A percentile compares a stretch with the other conserved stretches of the same genome.
Evolutionary conservation across 2,888 invertebrate genomes (phyloP).

Genomic region (Lordiphosa andalusiaca): DNA sequence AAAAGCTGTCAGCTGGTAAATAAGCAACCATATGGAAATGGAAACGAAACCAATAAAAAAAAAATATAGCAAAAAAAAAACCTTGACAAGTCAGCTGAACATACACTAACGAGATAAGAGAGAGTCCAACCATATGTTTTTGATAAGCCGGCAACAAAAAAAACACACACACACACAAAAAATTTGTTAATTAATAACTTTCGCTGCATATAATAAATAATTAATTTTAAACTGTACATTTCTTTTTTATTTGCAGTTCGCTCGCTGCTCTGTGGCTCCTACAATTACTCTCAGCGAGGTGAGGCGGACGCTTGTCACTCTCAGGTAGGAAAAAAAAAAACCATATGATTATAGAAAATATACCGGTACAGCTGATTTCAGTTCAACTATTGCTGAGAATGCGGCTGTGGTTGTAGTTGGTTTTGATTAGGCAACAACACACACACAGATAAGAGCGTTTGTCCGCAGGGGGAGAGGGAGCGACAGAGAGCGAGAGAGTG

Average conservation of each 20-base stretch:
- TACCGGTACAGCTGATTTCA: conserved; percentile 75
- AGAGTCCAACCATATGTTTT: conserved; percentile 63
- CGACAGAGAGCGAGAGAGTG: not conserved
- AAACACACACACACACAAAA: not conserved
- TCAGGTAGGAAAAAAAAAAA: conserved; percentile 42
- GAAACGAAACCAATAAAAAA: not conserved
- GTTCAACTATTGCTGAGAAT: conserved; percentile 44
- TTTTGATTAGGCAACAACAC: conserved; percentile 45
- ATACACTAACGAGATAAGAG: conserved; percentile 45
- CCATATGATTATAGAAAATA: conserved; percentile 63
- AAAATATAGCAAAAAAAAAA: conserved; percentile 23
- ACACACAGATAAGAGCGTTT: conserved; percentile 10
- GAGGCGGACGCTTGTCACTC: conserved; percentile 10
- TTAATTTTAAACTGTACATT: conserved; percentile 54
- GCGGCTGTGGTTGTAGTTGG: conserved; percentile 5
- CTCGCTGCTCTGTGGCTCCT: not conserved
- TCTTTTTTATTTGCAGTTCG: conserved; percentile 12
- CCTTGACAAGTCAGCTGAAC: conserved; percentile 56
- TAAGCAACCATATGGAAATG: not conserved
- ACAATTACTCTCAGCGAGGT: not conserved
- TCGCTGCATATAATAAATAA: conserved; percentile 35
- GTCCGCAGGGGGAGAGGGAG: not conserved
- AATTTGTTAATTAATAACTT: conserved; percentile 30
- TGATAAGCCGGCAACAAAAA: conserved; percentile 44
- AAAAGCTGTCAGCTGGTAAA: conserved; percentile 53